Conservation (phyloP, 2,888 invertebrate genomes). For the Drosophila hamatofila region DNA sequence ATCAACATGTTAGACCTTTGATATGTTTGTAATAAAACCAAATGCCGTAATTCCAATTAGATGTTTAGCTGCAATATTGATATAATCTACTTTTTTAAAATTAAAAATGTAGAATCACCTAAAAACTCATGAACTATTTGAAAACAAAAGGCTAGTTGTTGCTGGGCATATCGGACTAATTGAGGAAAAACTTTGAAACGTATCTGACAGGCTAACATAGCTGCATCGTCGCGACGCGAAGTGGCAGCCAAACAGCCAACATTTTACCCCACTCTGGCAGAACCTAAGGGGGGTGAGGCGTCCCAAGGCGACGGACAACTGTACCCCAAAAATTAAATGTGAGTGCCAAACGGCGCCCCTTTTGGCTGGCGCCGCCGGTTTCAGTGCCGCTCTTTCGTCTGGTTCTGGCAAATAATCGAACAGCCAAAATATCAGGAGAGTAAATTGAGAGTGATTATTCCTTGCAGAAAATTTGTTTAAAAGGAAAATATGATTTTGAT, state of each 20-base stretch:
- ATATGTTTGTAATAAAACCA: background rate
- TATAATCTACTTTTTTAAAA: too few species aligned
- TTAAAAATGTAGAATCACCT: too few species aligned
- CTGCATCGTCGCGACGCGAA: slow-evolving; percentile 7
- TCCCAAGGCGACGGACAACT: slow-evolving; percentile 13
- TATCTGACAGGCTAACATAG: slow-evolving; percentile 10
- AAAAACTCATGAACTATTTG: background rate
- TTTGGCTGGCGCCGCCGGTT: slow-evolving; percentile 46
- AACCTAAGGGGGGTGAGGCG: slow-evolving; percentile 4
- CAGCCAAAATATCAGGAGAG: slow-evolving; percentile 37
- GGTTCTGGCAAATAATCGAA: slow-evolving; percentile 38
- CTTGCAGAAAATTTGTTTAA: background rate
- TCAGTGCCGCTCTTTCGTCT: slow-evolving; percentile 21
- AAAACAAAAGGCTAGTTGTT: background rate
- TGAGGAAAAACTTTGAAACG: slow-evolving; percentile 20
- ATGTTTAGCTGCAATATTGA: background rate
- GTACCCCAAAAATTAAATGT: slow-evolving; percentile 64
- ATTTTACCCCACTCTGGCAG: slow-evolving; percentile 15
- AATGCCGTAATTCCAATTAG: background rate
- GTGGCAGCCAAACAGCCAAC: slow-evolving; percentile 4
- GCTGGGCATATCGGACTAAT: slow-evolving; percentile 12
- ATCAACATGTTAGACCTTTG: background rate
- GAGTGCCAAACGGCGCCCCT: slow-evolving; percentile 75
- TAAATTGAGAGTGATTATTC: slow-evolving; percentile 5
- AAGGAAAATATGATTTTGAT: background rate